A percentile compares a stretch with the other conserved stretches of the same genome.
These are phyloP conservation scores for Cyprichromis sp. DNA, from an alignment of 2,113 vertebrate species.

Conservation along the genomic window DNA sequence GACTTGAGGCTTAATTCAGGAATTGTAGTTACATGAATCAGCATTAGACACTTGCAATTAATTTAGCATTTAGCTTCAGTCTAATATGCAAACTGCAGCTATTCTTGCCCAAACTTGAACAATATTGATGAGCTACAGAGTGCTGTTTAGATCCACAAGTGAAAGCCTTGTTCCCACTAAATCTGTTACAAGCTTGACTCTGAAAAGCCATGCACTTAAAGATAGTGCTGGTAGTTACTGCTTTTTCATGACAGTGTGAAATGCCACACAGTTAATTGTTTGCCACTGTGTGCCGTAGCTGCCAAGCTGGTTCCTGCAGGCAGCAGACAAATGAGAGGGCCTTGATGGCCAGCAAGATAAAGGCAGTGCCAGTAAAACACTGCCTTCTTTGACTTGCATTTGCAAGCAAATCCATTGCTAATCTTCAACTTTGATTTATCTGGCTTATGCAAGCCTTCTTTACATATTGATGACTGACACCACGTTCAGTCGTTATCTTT, in stretches of 20 bases:
- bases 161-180: not conserved
- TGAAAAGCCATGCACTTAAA: not conserved
- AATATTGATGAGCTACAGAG: not conserved
- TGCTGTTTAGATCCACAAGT: not conserved
- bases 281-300: not conserved
- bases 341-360: constrained; percentile 50
- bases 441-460: not conserved
- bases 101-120: not conserved
- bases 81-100: not conserved
- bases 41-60: not conserved
- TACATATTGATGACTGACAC: constrained; percentile 21
- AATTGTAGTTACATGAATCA: not conserved
- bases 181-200: not conserved
- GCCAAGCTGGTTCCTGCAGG: constrained; percentile 1
- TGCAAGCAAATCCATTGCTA: constrained; percentile 48
- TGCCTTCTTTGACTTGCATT: not conserved
- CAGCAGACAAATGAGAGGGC: not conserved
- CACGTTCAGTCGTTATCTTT: constrained; percentile 6
- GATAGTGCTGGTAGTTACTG: not conserved
- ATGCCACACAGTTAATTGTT: constrained; percentile 27
- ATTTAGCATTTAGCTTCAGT: not conserved
- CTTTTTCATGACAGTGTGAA: constrained; percentile 31
- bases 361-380: not conserved
- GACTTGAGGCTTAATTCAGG: fast-evolving
- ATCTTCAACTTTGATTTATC: constrained; percentile 18